Conservation (phyloP, 1,140 invertebrate species). For the Thaumetopoea pityocampa region DNA sequence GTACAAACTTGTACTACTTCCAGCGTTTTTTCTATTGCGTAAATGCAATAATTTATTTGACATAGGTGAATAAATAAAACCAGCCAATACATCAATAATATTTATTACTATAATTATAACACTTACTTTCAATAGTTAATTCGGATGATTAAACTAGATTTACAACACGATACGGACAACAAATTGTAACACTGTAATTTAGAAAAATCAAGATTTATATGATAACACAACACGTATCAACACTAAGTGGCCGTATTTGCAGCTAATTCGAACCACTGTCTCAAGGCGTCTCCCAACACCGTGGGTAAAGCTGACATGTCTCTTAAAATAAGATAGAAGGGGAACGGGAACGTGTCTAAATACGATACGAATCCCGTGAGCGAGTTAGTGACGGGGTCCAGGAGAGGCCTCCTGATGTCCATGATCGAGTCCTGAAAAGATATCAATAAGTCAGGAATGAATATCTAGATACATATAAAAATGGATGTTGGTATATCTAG, state of each 20-base stretch:
- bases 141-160: too few species aligned
- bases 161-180: background rate
- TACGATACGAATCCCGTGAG: conserved; percentile 78
- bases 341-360: conserved; percentile 97
- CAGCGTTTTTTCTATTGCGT: too few species aligned
- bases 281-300: conserved; percentile 94
- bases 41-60: too few species aligned
- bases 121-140: too few species aligned
- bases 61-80: too few species aligned
- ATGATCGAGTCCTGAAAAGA: conserved; percentile 89
- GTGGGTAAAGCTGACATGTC: conserved; percentile 91
- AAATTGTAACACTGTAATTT: background rate
- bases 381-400: conserved; percentile 80
- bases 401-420: conserved; percentile 88
- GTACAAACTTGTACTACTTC: too few species aligned
- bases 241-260: conserved; percentile 78
- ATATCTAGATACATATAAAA: too few species aligned
- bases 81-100: too few species aligned
- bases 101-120: too few species aligned
- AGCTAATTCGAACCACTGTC: conserved; percentile 99
- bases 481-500: too few species aligned
- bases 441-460: too few species aligned
- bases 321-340: conserved; percentile 96
- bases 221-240: background rate
- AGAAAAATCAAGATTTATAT: background rate